Percentiles rank a stretch among this genome's conserved stretches.
phyloP scores from a whole-genome alignment of 2,113 vertebrate species.

The Trogon melanurus region DNA sequence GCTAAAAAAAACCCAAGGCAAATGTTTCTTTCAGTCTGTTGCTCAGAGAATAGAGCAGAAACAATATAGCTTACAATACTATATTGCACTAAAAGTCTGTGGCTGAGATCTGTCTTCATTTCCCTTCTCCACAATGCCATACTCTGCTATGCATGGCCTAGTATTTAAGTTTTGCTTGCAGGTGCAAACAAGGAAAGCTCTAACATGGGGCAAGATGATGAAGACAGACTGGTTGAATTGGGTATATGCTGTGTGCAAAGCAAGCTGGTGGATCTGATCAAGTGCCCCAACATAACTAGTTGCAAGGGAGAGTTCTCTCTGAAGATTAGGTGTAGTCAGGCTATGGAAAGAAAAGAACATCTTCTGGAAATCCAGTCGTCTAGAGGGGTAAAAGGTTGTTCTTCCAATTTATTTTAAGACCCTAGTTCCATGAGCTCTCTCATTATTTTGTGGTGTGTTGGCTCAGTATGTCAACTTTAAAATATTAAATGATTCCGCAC shows the following conservation, averaged over 20 bases:
- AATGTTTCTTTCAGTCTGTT: not conserved
- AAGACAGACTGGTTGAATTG: not conserved
- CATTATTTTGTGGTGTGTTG: not conserved
- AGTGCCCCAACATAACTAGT: fast-evolving
- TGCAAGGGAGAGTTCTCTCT: not conserved
- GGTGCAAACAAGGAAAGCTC: not conserved
- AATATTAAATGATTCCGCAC: too few relatives aligned
- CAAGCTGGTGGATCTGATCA: not conserved
- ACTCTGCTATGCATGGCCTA: not conserved
- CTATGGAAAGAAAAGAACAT: not conserved
- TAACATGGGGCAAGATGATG: not conserved
- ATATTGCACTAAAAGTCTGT: not conserved
- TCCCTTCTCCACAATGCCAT: not conserved
- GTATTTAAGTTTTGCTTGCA: not conserved
- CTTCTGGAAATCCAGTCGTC: not conserved
- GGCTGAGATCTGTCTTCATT: not conserved
- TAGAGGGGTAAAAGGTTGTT: not conserved
- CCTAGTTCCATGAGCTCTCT: not conserved
- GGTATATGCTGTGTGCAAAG: not conserved
- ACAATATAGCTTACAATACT: not conserved
- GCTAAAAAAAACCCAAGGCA: not conserved
- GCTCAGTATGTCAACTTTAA: not conserved
- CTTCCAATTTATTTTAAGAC: not conserved
- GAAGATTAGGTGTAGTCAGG: not conserved
- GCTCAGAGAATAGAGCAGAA: not conserved